These are phyloP conservation scores for Pyxicephalus adspersus DNA, from an alignment of 2,113 vertebrate species.

Conservation along the genomic window DNA sequence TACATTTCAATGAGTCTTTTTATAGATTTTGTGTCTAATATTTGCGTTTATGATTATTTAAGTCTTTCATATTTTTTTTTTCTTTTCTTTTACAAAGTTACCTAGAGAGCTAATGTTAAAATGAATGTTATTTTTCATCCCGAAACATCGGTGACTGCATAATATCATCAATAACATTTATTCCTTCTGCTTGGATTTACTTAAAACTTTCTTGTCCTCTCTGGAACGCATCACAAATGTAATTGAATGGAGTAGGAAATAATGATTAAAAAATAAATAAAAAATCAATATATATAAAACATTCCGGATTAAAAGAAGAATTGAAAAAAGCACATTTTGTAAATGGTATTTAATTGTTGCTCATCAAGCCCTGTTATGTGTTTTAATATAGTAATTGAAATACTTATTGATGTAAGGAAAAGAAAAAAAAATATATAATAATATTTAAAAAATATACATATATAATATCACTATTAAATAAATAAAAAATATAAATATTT, in stretches of 20 bases:
- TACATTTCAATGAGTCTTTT: slow-evolving; percentile 57
- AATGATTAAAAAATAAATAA: not conserved
- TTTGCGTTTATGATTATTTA: slow-evolving; percentile 48
- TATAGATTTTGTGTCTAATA: slow-evolving; percentile 56
- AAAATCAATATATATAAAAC: not conserved
- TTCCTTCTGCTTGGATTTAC: slow-evolving; percentile 16
- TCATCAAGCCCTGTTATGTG: no score
- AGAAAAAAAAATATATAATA: no score
- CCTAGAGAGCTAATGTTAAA: slow-evolving; percentile 45
- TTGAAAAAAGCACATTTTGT: no score
- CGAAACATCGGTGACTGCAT: not conserved
- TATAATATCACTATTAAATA: no score
- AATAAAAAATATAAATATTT: no score
- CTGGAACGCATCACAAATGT: not conserved
- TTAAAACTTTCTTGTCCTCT: not conserved
- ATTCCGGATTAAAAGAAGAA: no score
- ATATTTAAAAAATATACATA: no score
- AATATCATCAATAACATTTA: slow-evolving; percentile 33
- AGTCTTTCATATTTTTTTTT: slow-evolving; percentile 40
- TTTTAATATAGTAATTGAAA: no score
- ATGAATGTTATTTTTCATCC: slow-evolving; percentile 45
- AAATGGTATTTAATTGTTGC: no score
- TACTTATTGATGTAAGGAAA: no score
- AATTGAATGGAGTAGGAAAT: not conserved
- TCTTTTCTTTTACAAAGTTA: not conserved